A percentile compares a stretch with the other conserved stretches of the same genome.
These are phyloP conservation scores for Andricus curvator DNA, from an alignment of 2,888 invertebrate species.

Conservation along the genomic window DNA sequence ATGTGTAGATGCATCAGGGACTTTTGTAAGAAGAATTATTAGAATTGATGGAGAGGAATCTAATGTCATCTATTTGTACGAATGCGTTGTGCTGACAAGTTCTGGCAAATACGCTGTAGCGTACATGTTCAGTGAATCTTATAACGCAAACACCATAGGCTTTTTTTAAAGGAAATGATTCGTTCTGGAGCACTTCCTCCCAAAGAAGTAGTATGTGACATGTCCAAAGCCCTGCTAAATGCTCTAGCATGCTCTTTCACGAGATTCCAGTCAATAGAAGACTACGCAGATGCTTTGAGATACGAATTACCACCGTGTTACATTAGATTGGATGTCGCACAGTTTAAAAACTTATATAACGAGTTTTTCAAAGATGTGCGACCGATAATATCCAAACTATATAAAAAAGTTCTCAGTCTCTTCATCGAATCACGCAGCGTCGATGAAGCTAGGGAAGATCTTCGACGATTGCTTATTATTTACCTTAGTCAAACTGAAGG, in stretches of 20 bases:
- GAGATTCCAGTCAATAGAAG: conserved; percentile 41
- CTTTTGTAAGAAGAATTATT: no score
- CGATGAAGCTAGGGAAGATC: conserved; percentile 10
- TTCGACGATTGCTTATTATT: conserved; percentile 11
- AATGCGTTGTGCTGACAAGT: neutral
- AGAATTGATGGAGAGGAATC: conserved; percentile 11
- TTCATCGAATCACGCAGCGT: neutral
- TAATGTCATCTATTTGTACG: neutral
- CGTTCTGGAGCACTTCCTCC: conserved; percentile 45
- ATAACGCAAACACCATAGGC: conserved; percentile 36
- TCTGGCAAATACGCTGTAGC: neutral
- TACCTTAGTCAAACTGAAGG: conserved; percentile 38
- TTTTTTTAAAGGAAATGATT: conserved; percentile 39
- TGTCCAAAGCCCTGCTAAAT: conserved; percentile 48
- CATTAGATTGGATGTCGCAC: conserved; percentile 53
- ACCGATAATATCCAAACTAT: neutral
- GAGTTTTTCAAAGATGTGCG: neutral
- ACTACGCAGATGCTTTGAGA: conserved; percentile 47
- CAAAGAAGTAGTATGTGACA: conserved; percentile 47
- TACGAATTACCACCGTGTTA: conserved; percentile 46
- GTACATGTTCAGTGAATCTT: conserved; percentile 41
- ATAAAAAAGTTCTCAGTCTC: neutral
- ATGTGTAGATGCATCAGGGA: conserved; percentile 50
- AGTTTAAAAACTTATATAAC: conserved; percentile 49
- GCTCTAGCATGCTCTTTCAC: conserved; percentile 46